A percentile compares a stretch with the other conserved stretches of the same genome.
Evolutionary conservation across 2,113 vertebrate genomes (phyloP).

Genomic region (Chaetura pelagica): DNA sequence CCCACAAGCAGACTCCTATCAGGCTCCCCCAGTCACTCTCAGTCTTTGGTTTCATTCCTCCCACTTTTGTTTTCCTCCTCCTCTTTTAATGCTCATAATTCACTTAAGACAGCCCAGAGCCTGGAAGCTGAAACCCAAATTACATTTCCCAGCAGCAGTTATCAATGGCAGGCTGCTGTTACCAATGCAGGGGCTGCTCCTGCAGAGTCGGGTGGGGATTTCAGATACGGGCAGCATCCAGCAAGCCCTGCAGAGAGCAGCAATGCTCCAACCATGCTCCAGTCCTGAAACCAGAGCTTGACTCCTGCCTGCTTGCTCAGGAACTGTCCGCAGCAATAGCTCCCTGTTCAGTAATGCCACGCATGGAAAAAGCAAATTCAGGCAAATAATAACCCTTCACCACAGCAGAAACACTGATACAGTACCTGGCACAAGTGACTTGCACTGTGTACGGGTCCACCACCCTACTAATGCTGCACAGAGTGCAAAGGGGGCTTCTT

Average conservation of each 20-base stretch:
- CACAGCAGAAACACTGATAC: accelerated
- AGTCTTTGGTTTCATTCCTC: neutral
- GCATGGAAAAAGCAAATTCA: neutral
- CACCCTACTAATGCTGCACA: neutral
- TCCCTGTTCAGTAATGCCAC: neutral
- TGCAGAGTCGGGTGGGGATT: accelerated
- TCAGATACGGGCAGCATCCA: accelerated
- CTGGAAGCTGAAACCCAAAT: neutral
- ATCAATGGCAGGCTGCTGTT: neutral
- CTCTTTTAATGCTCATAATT: slow-evolving; percentile 18
- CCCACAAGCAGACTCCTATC: neutral
- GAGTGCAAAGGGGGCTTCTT: neutral
- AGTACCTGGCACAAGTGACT: neutral
- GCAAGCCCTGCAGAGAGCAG: slow-evolving; percentile 33
- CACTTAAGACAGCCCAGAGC: slow-evolving; percentile 15
- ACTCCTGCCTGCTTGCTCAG: neutral
- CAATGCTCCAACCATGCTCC: neutral
- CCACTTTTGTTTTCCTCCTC: neutral
- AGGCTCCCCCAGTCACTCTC: neutral
- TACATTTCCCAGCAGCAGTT: slow-evolving; percentile 1
- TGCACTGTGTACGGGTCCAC: accelerated
- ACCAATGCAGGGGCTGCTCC: neutral
- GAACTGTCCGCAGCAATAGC: neutral
- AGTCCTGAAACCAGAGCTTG: neutral
- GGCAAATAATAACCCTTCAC: neutral